A percentile compares a stretch with the other conserved stretches of the same genome.
Evolutionary conservation across 2,888 invertebrate species (phyloP).

Genomic region (Melieria picta): DNA sequence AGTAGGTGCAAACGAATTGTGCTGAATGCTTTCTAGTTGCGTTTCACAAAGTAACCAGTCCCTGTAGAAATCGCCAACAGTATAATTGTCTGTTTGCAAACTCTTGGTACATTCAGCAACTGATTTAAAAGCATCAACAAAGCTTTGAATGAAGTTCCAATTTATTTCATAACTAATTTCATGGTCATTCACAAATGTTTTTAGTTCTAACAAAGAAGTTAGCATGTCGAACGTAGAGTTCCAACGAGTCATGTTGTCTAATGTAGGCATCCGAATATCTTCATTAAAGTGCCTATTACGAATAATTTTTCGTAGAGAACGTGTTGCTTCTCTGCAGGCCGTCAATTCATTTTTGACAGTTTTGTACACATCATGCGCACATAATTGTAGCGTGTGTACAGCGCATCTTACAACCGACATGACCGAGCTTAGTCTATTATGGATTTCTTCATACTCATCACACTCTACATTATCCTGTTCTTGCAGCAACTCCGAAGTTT

Average conservation of each 20-base stretch:
- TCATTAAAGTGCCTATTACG: not conserved
- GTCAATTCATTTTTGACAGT: constrained; percentile 5
- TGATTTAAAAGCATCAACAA: constrained; percentile 40
- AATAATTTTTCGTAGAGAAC: constrained; percentile 20
- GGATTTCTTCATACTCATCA: constrained; percentile 19
- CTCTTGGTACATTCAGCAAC: constrained; percentile 37
- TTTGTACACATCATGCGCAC: constrained; percentile 17
- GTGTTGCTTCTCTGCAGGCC: constrained; percentile 7
- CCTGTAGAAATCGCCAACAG: constrained; percentile 43
- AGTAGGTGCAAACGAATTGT: constrained; percentile 5
- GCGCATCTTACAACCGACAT: constrained; percentile 10
- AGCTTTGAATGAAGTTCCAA: constrained; percentile 40
- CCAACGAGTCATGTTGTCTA: constrained; percentile 35
- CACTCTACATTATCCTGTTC: constrained; percentile 13
- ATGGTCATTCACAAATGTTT: constrained; percentile 12
- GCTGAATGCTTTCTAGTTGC: constrained; percentile 30
- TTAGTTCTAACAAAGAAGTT: constrained; percentile 4
- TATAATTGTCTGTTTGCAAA: constrained; percentile 37
- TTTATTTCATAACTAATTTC: constrained; percentile 32
- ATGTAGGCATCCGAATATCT: constrained; percentile 20
- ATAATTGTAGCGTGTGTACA: constrained; percentile 15
- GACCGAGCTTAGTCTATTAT: constrained; percentile 7
- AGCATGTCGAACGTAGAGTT: constrained; percentile 36
- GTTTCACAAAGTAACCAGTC: constrained; percentile 40
- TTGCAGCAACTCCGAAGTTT: constrained; percentile 12